Conservation (phyloP, 23 tunicate species). For the Botrylloides violaceus region DNA sequence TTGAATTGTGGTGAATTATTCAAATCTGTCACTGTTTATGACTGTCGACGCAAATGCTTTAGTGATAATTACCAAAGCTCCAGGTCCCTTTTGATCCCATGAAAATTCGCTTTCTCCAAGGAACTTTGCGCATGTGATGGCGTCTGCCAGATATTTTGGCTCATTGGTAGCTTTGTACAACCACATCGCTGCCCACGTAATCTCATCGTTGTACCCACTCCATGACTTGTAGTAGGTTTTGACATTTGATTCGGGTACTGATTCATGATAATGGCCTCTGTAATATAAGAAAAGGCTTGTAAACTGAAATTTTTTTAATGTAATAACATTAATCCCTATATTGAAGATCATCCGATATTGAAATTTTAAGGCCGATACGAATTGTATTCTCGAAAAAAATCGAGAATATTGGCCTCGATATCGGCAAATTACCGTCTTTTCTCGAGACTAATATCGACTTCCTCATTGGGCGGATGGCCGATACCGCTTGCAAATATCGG, state of each 20-base stretch:
- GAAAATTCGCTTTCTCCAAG: conserved; percentile 5
- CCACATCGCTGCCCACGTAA: conserved; percentile 20
- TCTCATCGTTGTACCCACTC: conserved; percentile 10
- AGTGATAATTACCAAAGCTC: conserved; percentile 9
- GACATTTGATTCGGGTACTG: conserved; percentile 17
- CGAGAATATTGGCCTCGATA: no score
- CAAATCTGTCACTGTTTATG: no score
- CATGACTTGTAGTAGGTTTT: conserved; percentile 1
- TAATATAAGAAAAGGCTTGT: neutral
- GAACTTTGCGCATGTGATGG: neutral
- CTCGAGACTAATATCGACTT: no score
- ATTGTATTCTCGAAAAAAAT: no score
- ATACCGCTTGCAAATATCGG: no score
- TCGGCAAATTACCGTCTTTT: no score
- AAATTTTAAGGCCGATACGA: no score
- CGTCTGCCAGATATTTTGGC: neutral
- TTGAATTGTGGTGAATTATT: no score
- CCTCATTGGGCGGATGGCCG: no score
- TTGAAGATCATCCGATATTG: no score
- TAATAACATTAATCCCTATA: no score
- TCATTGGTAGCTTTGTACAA: conserved; percentile 1
- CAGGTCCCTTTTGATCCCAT: conserved; percentile 16
- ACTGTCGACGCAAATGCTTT: neutral
- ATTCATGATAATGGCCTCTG: conserved; percentile 17
- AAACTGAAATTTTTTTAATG: no score